Base-by-base conservation (phyloP, 2,888 invertebrate genomes). In the Tetragonula carbonaria region DNA sequence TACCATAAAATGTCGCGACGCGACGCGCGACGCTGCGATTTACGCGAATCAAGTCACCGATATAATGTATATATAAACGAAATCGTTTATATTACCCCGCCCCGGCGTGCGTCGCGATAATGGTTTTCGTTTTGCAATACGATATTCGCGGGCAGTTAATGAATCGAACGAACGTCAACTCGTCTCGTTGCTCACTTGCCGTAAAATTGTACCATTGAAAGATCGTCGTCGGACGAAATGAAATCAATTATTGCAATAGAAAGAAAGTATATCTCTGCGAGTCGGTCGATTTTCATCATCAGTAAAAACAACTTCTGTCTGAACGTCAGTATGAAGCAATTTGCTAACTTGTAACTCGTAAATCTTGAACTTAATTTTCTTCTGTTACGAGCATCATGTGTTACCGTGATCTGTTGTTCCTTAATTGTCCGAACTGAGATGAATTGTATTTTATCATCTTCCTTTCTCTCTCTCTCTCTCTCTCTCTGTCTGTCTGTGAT, bases 1-100 rank as follows among this genome's bases (percentile, higher is more conserved):
- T 59, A 50, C 38, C 71, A 38, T 73, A 78, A 86, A 86, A 68
- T 76, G 74, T 83, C 74, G 74, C 79, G 70, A 38, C 38, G 38
- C 38, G 68, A 50, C 38, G 74, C 63, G 23, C 23, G 23, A 23
- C 23, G 23, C 23, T 21, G 68, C 74, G 76, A 75, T 76, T 74
- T 78, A 77, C 66, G 28, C 71, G 83, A 79, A 83, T 77, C 76
- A 77, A 66, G 59, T 77, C 71, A 3, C 53, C 75, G 70, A 74
- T 74, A 77, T 67, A 80, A 74, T 74, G 74, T 67, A 80, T 53
- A 70, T 67, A 80, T 53, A 70, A 23, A 11, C 78, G 53, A 67
- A 65, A 86, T 72, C 71, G 78, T 74, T 62, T 79, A 86, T 67
- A 72, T 86, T 77, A 86, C 74, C 3, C 33, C 33, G 33, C 3